These are phyloP conservation scores for Trachelus stipa DNA, from an alignment of 2,888 invertebrate species.

Conservation along the genomic window DNA sequence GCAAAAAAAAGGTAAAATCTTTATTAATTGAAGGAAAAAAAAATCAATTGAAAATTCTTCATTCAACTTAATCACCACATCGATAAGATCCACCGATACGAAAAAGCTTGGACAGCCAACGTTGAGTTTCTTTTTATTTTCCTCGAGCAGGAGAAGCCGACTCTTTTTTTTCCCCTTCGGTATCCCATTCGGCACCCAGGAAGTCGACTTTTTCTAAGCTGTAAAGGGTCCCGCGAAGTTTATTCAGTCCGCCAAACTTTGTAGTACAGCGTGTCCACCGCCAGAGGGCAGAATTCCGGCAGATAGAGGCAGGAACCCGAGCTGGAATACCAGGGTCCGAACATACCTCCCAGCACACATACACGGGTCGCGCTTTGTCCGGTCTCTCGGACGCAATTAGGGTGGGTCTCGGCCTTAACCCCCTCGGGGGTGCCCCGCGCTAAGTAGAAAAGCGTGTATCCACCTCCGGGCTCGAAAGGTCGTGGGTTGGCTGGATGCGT, in stretches of 20 bases:
- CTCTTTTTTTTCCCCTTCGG: neutral
- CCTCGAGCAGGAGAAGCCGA: neutral
- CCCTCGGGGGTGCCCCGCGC: constrained; percentile 56
- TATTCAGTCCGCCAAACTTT: constrained; percentile 66
- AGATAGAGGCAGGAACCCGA: constrained; percentile 48
- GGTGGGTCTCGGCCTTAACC: constrained; percentile 61
- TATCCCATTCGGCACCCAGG: neutral
- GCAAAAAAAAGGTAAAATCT: neutral
- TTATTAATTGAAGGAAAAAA: neutral
- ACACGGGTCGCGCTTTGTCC: constrained; percentile 65
- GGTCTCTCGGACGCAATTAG: constrained; percentile 67
- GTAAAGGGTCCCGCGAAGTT: constrained; percentile 59
- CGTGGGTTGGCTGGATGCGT: constrained; percentile 35
- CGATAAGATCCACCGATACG: too few species aligned
- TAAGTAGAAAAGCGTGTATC: constrained; percentile 67
- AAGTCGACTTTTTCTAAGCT: constrained; percentile 39
- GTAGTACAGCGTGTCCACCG: constrained; percentile 65
- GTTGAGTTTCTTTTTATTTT: neutral
- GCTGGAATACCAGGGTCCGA: constrained; percentile 58
- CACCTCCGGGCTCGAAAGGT: constrained; percentile 56
- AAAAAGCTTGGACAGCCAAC: neutral
- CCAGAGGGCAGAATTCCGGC: constrained; percentile 61
- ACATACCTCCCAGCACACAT: constrained; percentile 59
- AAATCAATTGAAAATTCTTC: neutral
- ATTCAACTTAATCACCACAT: too few species aligned